Conservation (phyloP, 2,888 invertebrate genomes). For the Phymatocera aterrima region DNA sequence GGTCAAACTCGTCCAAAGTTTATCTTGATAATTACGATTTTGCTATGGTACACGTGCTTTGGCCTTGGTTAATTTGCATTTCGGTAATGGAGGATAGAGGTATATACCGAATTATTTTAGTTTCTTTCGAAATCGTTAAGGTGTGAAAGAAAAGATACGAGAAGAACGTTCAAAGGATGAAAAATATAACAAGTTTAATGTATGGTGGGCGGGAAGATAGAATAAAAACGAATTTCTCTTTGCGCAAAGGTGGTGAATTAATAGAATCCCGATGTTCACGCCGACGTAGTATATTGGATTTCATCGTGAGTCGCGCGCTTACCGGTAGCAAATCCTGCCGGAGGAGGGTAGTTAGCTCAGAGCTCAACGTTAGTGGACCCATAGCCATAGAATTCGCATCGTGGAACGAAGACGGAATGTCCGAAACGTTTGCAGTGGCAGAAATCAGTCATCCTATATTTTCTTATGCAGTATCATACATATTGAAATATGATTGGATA, state of each 20-base stretch:
- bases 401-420: neutral
- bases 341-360: slow-evolving; percentile 25
- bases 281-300: slow-evolving; percentile 22
- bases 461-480: neutral
- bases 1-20: neutral
- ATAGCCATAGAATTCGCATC: neutral
- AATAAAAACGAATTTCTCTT: slow-evolving; percentile 2
- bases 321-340: slow-evolving; percentile 25
- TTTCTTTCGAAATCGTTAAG: no score
- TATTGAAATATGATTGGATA: neutral
- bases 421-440: neutral
- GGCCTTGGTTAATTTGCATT: no score
- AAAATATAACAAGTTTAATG: neutral
- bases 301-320: slow-evolving; percentile 6
- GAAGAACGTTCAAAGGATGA: neutral
- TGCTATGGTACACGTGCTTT: no score
- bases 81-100: no score
- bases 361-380: neutral
- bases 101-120: no score
- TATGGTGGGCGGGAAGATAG: neutral
- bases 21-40: no score
- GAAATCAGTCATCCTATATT: neutral
- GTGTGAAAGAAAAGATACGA: neutral
- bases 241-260: slow-evolving; percentile 10
- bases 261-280: neutral